Base-by-base conservation (phyloP, 2,113 vertebrate species). In the Nymphicus hollandicus region DNA sequence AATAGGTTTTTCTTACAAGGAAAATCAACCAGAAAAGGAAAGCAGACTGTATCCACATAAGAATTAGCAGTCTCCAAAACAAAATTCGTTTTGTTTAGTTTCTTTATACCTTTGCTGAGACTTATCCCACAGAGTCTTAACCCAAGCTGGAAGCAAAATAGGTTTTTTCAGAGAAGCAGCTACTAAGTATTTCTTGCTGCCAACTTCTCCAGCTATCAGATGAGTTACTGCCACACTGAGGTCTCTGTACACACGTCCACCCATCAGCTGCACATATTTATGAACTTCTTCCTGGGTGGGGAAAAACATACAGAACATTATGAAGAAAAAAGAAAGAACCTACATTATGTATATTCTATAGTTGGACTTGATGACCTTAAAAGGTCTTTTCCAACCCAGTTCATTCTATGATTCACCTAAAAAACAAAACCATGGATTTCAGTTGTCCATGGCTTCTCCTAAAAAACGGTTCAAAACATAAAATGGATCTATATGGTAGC, bases 151-250 rank as follows among this genome's bases (percentile, higher is more conserved):
- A 93, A 99, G 98, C 79, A 99, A 96, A 93, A 99, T 98, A 85
- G 99, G 99, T 97, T 99, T 99, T 91, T 98, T 98, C 39, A 99
- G 96, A 91, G 98, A 99, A 96, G 99, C 99, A 92, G 99, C 99
- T 79, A 99, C 99, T 93, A 99, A 95, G 61, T 99, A 99, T 95
- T 99, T 99, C 96, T 99, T 99, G 96, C 99, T 99, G 87, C 99
- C 99, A 86, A 99, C 99, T 96, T 99, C 99, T 94, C 99, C 99
- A 65, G 99, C 99, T 95, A 99, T 98, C 76, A 99, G 98, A 81
- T 99, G 99, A 64, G 99, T 99, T 79, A 99, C 99, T 70, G 99
- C 98, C 52, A 99, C 9, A 19, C 98, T 99, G 76, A 99, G 98
- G 91, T 99, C 99, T 76, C 98, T 98, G 92, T 98, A 99, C 63